Evolutionary conservation across 2,113 vertebrate species (phyloP), one percentile per base, ranked within the genome.

Genomic region (Dicentrarchus labrax): DNA sequence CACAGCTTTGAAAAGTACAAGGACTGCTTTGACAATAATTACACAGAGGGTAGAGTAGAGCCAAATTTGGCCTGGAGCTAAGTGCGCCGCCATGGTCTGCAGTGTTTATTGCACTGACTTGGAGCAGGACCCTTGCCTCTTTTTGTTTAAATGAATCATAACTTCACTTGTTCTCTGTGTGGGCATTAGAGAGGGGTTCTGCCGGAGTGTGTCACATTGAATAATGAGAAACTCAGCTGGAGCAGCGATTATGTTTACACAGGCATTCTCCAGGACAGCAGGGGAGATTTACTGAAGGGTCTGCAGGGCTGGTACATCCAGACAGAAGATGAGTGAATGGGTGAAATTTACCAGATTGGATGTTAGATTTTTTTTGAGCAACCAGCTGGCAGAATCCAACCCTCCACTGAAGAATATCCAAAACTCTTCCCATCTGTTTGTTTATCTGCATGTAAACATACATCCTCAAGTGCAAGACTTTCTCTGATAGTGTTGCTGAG

Each of bases 51-150:
- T 0, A 43, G 60, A 78, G 61, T 2, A 17, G n/a, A 78, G 86
- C 92, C 89, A 93, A 88, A 94, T 91, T 92, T 89, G 91, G 81
- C 59, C 84, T 43, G 82, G 81, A 86, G 80, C 30, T 15, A 11
- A 62, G 5, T 3, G 0, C 5, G 1, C 82, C 39, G 80, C 76
- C 45, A 0, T 5, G 39, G 22, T 62, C 50, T 74, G 76, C 0
- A 19, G n/a, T 45, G 76, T 93, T 92, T 92, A 85, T 21, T 43
- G 67, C 66, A 39, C 1, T 76, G 79, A 80, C 71, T 54, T 1
- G 21, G 72, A 88, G 72, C 84, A 76, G 75, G 83, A 83, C 78
- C 60, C 45, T 60, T 43, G 19, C 71, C 67, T 83, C 70, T 69
- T 88, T 30, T 71, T 88, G 89, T 93, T 88, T 88, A 76, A 85